These are phyloP conservation scores for Standfussiana lucernea DNA, from an alignment of 2,888 invertebrate species.

Conservation along the genomic window DNA sequence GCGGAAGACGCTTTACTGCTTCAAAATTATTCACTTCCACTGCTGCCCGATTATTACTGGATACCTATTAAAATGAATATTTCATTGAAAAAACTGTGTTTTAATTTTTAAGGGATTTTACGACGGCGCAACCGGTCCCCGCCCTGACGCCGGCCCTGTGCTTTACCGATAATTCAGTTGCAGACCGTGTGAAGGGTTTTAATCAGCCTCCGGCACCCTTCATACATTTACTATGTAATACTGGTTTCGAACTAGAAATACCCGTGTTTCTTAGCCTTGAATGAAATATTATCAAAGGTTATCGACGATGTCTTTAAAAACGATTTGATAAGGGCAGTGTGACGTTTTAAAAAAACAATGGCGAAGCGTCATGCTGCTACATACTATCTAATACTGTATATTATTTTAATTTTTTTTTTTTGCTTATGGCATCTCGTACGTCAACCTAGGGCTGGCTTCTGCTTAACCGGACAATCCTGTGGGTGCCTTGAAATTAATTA, in stretches of 20 bases:
- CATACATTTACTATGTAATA: background rate
- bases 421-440: too few relatives aligned
- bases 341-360: background rate
- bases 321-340: background rate
- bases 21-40: slow-evolving; percentile 42
- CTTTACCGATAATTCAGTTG: slow-evolving; percentile 1
- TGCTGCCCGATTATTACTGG: slow-evolving; percentile 21
- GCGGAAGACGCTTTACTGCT: slow-evolving; percentile 16
- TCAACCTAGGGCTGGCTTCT: too few relatives aligned
- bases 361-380: background rate
- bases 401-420: too few relatives aligned
- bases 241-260: background rate
- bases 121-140: background rate
- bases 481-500: too few relatives aligned
- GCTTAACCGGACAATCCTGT: too few relatives aligned
- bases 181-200: background rate
- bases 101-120: slow-evolving; percentile 29
- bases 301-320: background rate
- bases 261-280: background rate
- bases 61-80: slow-evolving; percentile 40
- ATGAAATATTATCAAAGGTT: background rate
- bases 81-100: slow-evolving; percentile 16
- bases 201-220: background rate
- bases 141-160: slow-evolving; percentile 36
- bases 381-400: background rate